Evolutionary conservation across 1,140 invertebrate species (phyloP).

Genomic region (Drosophila kepulauana): DNA sequence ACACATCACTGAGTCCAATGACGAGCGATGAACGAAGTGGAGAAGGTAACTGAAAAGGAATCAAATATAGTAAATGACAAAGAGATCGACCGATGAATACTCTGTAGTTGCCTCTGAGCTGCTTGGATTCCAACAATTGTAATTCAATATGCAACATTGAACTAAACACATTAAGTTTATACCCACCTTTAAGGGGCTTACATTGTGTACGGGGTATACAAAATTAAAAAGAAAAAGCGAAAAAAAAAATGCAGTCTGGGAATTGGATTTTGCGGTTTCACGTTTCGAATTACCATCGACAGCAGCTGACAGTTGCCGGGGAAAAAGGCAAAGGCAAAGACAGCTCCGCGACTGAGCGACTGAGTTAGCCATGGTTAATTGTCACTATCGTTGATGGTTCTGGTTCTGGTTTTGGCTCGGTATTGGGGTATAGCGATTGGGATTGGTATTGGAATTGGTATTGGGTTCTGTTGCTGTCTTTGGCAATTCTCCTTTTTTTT

Average conservation of each 20-base stretch:
- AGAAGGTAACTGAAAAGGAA: conserved; percentile 14
- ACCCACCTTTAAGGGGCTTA: neutral
- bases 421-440: neutral
- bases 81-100: neutral
- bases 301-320: conserved; percentile 62
- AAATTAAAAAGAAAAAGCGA: conserved; percentile 34
- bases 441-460: neutral
- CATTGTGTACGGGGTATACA: neutral
- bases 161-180: neutral
- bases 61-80: neutral
- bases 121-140: neutral
- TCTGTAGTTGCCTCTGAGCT: neutral
- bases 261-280: conserved; percentile 83
- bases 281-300: conserved; percentile 83
- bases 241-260: conserved; percentile 74
- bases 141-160: neutral
- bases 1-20: conserved; percentile 20
- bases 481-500: conserved; percentile 12
- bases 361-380: conserved; percentile 77
- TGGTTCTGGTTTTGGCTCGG: conserved; percentile 3
- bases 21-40: conserved; percentile 21
- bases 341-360: conserved; percentile 43
- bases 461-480: neutral
- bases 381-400: conserved; percentile 70
- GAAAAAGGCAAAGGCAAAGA: conserved; percentile 3